These are phyloP conservation scores for Lasioglossum villosulum DNA, from an alignment of 2,888 invertebrate species.

Conservation along the genomic window DNA sequence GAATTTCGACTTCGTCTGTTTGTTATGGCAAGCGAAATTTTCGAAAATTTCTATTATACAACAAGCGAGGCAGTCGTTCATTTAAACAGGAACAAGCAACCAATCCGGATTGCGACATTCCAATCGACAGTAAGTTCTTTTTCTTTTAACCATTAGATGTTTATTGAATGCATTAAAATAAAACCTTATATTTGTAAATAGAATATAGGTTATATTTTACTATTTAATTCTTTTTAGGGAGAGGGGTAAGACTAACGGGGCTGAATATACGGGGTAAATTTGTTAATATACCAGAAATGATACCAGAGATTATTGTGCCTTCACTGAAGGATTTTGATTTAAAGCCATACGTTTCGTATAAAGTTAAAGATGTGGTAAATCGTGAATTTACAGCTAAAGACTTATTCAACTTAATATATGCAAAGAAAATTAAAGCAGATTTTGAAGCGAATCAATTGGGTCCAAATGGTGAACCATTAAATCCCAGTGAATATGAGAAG, in stretches of 20 bases:
- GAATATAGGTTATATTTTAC: neutral
- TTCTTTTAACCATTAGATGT: neutral
- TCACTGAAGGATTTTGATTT: constrained; percentile 92
- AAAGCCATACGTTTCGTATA: constrained; percentile 98
- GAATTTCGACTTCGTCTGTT: constrained; percentile 85
- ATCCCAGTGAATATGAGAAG: constrained; percentile 90
- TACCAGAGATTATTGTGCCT: constrained; percentile 97
- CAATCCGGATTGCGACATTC: constrained; percentile 87
- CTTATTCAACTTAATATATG: constrained; percentile 93
- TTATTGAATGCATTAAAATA: neutral
- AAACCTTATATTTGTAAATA: neutral
- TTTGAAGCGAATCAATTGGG: constrained; percentile 90
- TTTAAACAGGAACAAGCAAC: constrained; percentile 87
- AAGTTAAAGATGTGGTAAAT: constrained; percentile 90
- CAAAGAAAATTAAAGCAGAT: constrained; percentile 91
- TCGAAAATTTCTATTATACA: constrained; percentile 90
- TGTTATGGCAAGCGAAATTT: constrained; percentile 92
- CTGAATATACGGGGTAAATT: constrained; percentile 86
- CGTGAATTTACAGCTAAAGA: constrained; percentile 93
- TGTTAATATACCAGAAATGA: constrained; percentile 92
- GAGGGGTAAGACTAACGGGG: constrained; percentile 90
- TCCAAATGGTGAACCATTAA: constrained; percentile 88
- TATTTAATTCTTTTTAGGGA: constrained; percentile 83
- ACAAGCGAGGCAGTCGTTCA: constrained; percentile 90
- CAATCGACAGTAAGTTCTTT: constrained; percentile 87